phyloP scores from a whole-genome alignment of 2,113 vertebrate species.

The Chaenocephalus aceratus region DNA sequence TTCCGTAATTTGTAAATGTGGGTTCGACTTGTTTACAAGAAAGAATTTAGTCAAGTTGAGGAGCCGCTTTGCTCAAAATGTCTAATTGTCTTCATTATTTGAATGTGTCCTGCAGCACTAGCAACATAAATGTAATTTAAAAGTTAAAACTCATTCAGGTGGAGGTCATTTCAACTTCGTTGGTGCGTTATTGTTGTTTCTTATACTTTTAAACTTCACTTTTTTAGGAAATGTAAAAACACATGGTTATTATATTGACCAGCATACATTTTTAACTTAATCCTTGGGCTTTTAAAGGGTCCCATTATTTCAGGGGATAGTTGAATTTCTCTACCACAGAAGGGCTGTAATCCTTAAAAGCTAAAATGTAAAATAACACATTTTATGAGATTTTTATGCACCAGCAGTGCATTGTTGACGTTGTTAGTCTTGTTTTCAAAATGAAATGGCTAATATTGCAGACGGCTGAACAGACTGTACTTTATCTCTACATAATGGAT shows the following conservation, averaged over 20 bases:
- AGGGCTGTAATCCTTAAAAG: slow-evolving; percentile 10
- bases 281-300: not conserved
- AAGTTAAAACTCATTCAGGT: not conserved
- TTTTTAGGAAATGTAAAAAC: not conserved
- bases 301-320: not conserved
- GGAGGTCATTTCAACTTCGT: not conserved
- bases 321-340: slow-evolving; percentile 20
- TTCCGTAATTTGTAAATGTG: slow-evolving; percentile 51
- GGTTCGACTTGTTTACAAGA: not conserved
- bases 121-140: not conserved
- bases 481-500: slow-evolving; percentile 52
- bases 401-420: slow-evolving; percentile 38
- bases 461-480: slow-evolving; percentile 44
- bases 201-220: not conserved
- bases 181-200: not conserved
- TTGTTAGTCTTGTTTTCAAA: slow-evolving; percentile 36
- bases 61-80: not conserved
- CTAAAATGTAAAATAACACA: slow-evolving; percentile 34
- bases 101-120: not conserved
- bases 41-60: not conserved
- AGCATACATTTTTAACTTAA: not conserved
- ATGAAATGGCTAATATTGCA: slow-evolving; percentile 37
- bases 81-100: not conserved
- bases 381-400: slow-evolving; percentile 39
- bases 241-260: not conserved